Evolutionary conservation across 2,113 vertebrate genomes (phyloP).

Genomic region (Aramus guarauna): DNA sequence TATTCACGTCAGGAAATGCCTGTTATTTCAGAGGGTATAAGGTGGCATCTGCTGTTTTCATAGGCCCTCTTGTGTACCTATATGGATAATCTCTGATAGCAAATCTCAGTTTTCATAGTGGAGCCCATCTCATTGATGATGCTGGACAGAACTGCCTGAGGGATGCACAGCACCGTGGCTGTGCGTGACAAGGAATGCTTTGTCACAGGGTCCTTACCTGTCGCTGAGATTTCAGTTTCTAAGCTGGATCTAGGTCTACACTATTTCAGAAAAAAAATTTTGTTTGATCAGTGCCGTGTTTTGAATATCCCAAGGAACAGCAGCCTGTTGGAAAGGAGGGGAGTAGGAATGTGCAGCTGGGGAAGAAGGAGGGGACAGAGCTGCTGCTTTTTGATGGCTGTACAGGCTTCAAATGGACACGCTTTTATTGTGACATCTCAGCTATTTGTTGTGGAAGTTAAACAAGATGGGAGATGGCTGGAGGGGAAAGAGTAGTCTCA

Average conservation of each 20-base stretch:
- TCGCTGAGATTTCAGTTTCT: not conserved
- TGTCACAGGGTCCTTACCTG: rapidly evolving
- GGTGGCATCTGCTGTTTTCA: not conserved
- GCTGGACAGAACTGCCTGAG: not conserved
- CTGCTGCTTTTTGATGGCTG: not conserved
- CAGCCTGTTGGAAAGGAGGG: not conserved
- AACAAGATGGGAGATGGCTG: not conserved
- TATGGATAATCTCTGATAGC: not conserved
- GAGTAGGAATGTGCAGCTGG: not conserved
- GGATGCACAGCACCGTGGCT: rapidly evolving
- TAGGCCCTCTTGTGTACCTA: not conserved
- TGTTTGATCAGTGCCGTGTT: not conserved
- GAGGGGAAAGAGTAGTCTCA: not conserved
- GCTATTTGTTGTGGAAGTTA: not conserved
- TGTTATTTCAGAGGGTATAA: not conserved
- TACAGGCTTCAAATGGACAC: not conserved
- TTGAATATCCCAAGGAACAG: not conserved
- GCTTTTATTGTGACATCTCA: not conserved
- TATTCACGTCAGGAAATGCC: not conserved
- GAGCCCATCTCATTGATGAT: not conserved
- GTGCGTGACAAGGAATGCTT: not conserved
- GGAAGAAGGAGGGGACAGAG: not conserved
- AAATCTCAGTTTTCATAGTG: not conserved
- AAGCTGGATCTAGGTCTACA: not conserved
- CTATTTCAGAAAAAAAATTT: not conserved